A percentile compares a stretch with the other conserved stretches of the same genome.
phyloP scores from a whole-genome alignment of 2,113 vertebrate genomes.

The Progne subis region DNA sequence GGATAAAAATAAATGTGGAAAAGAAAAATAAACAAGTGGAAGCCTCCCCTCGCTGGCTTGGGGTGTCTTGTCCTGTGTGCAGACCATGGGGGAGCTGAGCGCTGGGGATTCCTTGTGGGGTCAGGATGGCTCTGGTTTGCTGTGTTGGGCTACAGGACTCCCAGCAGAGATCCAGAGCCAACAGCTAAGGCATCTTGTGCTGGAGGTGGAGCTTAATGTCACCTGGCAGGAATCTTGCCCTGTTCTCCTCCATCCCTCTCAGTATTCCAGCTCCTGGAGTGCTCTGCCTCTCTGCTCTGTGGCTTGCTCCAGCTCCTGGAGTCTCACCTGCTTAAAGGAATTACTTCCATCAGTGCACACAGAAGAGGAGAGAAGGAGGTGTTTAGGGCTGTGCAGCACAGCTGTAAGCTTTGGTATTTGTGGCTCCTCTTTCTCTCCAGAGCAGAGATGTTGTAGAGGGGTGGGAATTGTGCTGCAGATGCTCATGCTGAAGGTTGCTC shows the following conservation, averaged over 20 bases:
- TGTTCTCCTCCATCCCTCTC: not conserved
- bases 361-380: not conserved
- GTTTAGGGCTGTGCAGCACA: not conserved
- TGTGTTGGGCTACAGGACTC: rapidly evolving
- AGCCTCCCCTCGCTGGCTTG: not conserved
- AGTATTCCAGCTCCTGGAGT: not conserved
- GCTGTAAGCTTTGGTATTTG: not conserved
- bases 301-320: not conserved
- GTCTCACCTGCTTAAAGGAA: not conserved
- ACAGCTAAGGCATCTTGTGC: rapidly evolving
- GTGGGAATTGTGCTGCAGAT: not conserved
- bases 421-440: not conserved
- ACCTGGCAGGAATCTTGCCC: not conserved
- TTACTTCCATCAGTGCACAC: not conserved
- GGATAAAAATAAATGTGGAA: not conserved
- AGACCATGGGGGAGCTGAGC: not conserved
- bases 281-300: not conserved
- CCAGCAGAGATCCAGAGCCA: not conserved
- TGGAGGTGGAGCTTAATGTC: not conserved
- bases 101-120: not conserved
- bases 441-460: not conserved
- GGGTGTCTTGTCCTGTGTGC: too few relatives aligned
- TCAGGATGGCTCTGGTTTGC: not conserved
- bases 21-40: not conserved
- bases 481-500: not conserved